Evolutionary conservation across 2,888 invertebrate species (phyloP).

Genomic region (Hirtodrosophila confusa): DNA sequence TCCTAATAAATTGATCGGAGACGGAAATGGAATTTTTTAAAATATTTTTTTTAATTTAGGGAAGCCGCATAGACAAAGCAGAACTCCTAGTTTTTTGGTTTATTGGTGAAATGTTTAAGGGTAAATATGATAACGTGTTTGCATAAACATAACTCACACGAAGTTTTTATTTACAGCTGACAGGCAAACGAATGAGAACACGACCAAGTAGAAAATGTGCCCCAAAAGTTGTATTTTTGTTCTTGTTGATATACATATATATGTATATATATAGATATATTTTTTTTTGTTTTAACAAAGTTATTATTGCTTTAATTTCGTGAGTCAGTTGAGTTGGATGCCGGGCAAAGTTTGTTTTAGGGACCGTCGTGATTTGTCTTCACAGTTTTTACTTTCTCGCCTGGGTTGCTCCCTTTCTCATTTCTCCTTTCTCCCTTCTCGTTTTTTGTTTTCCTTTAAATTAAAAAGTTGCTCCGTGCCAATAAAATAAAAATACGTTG

Average conservation of each 20-base stretch:
- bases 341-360: slow-evolving; percentile 53
- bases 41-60: too few relatives aligned
- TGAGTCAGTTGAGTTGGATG: slow-evolving; percentile 69
- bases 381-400: slow-evolving; percentile 19
- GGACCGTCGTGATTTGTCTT: slow-evolving; percentile 58
- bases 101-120: slow-evolving; percentile 8
- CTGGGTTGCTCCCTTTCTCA: slow-evolving; percentile 1
- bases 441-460: slow-evolving; percentile 34
- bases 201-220: slow-evolving; percentile 26
- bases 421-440: slow-evolving; percentile 4
- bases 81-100: not conserved
- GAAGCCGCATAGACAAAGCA: too few relatives aligned
- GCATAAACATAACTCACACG: slow-evolving; percentile 19
- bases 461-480: slow-evolving; percentile 53
- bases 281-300: slow-evolving; percentile 59
- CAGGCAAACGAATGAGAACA: slow-evolving; percentile 22
- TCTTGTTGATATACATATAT: slow-evolving; percentile 1
- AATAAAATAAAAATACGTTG: slow-evolving; percentile 4
- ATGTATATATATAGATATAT: not conserved
- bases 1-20: too few relatives aligned
- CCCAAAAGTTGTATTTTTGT: slow-evolving; percentile 9
- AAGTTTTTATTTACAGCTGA: slow-evolving; percentile 15
- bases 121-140: slow-evolving; percentile 15
- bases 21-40: too few relatives aligned
- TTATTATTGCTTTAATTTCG: slow-evolving; percentile 79